phyloP scores from a whole-genome alignment of 2,797 vertebrate genomes.

The Gallinago stenura region DNA sequence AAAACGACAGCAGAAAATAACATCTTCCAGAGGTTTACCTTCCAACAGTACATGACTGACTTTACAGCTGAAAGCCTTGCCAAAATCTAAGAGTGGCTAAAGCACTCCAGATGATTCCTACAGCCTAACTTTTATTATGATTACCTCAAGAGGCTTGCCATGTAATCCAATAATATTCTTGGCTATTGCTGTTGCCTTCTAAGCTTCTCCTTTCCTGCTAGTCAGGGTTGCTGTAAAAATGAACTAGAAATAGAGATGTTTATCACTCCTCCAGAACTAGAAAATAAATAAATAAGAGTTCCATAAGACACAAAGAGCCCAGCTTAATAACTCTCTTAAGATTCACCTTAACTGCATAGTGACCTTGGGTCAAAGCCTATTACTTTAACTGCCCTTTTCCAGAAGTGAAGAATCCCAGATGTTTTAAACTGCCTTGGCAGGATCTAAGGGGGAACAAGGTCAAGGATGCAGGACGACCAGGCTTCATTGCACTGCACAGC shows the following conservation, averaged over 20 bases:
- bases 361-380: not conserved
- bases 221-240: not conserved
- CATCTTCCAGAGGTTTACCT: not conserved
- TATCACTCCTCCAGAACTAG: not conserved
- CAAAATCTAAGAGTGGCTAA: not conserved
- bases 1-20: not conserved
- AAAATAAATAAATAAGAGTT: not conserved
- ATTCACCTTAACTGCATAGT: not conserved
- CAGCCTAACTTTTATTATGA: not conserved
- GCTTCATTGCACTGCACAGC: slow-evolving; percentile 58
- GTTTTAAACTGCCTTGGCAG: slow-evolving; percentile 45
- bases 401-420: not conserved
- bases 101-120: not conserved
- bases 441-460: slow-evolving; percentile 75
- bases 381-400: not conserved
- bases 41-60: not conserved
- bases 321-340: not conserved
- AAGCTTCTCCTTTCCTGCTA: not conserved
- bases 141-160: not conserved
- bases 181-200: not conserved
- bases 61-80: not conserved
- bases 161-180: not conserved
- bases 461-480: slow-evolving; percentile 72
- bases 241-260: not conserved
- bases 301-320: not conserved